Percentiles rank a stretch among this genome's conserved stretches.
Conservation (phyloP, 2,888 invertebrate genomes). For the Muschampia plurimacula region DNA sequence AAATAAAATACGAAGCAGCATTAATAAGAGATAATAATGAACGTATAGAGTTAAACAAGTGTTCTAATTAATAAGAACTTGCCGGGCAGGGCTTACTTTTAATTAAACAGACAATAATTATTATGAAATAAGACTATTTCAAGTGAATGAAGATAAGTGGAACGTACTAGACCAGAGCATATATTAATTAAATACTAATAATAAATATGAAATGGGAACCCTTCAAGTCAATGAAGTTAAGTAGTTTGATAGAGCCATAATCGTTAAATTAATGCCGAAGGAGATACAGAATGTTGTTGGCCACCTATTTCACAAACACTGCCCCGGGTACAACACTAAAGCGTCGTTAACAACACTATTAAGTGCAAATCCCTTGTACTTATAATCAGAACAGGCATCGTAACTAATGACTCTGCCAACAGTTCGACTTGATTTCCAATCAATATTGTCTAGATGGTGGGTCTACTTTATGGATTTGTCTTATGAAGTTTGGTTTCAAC, state of each 20-base stretch:
- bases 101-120: background rate
- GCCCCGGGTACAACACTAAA: conserved; percentile 42
- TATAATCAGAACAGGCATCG: conserved; percentile 35
- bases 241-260: conserved; percentile 30
- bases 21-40: conserved; percentile 15
- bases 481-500: background rate
- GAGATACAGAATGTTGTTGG: conserved; percentile 24
- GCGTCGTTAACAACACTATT: conserved; percentile 46
- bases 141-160: background rate
- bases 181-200: conserved; percentile 16
- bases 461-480: background rate
- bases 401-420: conserved; percentile 30
- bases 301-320: conserved; percentile 39
- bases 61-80: background rate
- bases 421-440: conserved; percentile 25
- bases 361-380: conserved; percentile 45
- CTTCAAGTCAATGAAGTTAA: conserved; percentile 7
- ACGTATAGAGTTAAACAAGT: conserved; percentile 12
- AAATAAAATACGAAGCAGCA: background rate
- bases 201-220: conserved; percentile 20
- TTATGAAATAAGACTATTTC: too few species aligned
- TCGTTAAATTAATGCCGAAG: conserved; percentile 13
- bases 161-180: background rate
- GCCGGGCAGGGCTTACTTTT: conserved; percentile 6
- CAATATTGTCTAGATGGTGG: conserved; percentile 7